Percentiles rank a stretch among this genome's conserved stretches.
Evolutionary conservation across 2,113 vertebrate genomes (phyloP).

Genomic region (Toxostoma redivivum): DNA sequence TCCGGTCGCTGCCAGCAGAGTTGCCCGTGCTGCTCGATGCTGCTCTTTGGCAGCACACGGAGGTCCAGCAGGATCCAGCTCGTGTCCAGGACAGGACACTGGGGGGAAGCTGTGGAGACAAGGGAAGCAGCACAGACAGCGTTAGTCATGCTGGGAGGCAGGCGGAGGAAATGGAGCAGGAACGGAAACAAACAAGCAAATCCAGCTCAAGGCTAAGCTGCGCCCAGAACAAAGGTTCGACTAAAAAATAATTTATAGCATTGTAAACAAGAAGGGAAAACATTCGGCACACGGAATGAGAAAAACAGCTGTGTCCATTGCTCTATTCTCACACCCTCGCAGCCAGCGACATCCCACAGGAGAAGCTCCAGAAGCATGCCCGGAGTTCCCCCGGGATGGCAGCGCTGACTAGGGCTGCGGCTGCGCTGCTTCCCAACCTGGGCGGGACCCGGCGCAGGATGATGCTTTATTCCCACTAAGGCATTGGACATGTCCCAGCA

Average conservation of each 20-base stretch:
- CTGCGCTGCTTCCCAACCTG: rapidly evolving
- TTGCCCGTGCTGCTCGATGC: neutral
- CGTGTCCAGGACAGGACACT: neutral
- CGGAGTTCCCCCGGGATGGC: neutral
- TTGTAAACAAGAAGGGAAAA: conserved; percentile 13
- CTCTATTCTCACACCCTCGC: neutral
- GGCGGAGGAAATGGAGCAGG: neutral
- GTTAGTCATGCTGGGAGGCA: conserved; percentile 29
- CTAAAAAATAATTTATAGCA: neutral
- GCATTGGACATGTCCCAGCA: neutral
- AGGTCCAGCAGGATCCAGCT: neutral
- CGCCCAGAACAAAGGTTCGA: conserved; percentile 41
- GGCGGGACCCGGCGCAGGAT: neutral
- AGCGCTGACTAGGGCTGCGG: rapidly evolving
- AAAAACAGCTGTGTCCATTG: neutral
- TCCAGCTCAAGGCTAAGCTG: conserved; percentile 20
- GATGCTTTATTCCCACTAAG: neutral
- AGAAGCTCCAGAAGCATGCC: neutral
- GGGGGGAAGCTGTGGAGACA: neutral
- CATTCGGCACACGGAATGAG: neutral
- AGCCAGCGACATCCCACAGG: neutral
- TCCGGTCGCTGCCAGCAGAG: rapidly evolving
- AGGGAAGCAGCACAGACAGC: conserved; percentile 36
- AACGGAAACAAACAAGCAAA: conserved; percentile 56
- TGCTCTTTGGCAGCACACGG: rapidly evolving